Base-by-base conservation (phyloP, 2,113 vertebrate genomes). In the Seriola rivoliana region DNA sequence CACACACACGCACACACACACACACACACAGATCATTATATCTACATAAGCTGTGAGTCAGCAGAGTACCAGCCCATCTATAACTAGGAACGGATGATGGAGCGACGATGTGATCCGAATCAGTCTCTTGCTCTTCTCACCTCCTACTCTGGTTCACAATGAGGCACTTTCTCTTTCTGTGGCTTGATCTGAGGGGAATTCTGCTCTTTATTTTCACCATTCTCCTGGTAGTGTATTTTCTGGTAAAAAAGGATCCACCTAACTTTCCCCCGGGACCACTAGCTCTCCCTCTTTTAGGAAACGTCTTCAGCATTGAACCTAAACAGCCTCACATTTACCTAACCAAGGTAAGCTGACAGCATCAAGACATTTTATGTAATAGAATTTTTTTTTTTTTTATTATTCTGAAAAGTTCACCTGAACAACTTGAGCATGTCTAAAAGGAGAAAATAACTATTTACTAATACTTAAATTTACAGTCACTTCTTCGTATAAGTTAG, bases 211-310 rank as follows among this genome's bases (percentile, higher is more conserved):
- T 89, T 4, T 0, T 92, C 0, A 29, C 81, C 1, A 75, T 96
- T 71, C 87, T 97, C 17, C 52, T 96, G 0, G 1, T 95, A 0
- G 60, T 87, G 0, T 90, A 90, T 86, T 94, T 91, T 73, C 16
- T 95, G 29, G 94, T 77, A 71, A 82, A 67, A 63, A 94, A 91
- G 72, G 94, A 85, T 13, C 95, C 94, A 0, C 93, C 91, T 5
- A 74, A 94, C 66, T 97, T 91, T 38, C 97, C 97, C 0, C 96
- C 96, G 0, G 93, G 94, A 1, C 97, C 96, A 0, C 65, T 88
- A 4, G 1, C 81, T 10, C 42, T 97, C 2, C 96, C 96, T 5
- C 32, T 97, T 5, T 0, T 97, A 1, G 96, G 96, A 32, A 95
- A 95, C n/a, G 0, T 96, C 0, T 82, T 95, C 21, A 64, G 73